Evolutionary conservation across 2,797 vertebrate genomes (phyloP), one percentile per base, ranked within the genome.

Genomic region (Sebastes wilsoni): DNA sequence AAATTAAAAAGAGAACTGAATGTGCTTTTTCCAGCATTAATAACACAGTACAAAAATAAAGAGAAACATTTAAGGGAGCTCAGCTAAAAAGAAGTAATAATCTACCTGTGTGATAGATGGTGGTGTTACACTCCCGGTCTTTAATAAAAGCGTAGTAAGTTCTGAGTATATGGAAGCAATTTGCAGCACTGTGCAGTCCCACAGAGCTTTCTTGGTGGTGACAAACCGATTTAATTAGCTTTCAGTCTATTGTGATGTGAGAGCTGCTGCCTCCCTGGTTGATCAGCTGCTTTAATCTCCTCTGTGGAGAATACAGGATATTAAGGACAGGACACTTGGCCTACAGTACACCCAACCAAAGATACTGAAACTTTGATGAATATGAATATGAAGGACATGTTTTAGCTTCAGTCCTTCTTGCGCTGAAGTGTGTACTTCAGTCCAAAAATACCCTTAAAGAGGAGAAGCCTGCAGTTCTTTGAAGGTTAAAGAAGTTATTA

Each of bases 151-250:
- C 66, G 76, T 80, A 60, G 64, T 85, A 55, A 9, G 12, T 64
- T 80, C 18, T 70, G 80, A 58, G 52, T 81, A 16, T 82, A 59
- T 74, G 52, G 61, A 2, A 23, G 46, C 14, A 69, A 23, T 61
- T 16, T 52, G 18, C 69, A 34, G 27, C 3, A 23, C 32, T 46
- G 49, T 30, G 46, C 30, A 55, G 61, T 55, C 78, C 84, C 79
- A 46, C 74, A 42, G 87, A 80, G 79, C 32, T 3, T 75, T 66
- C 67, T 6, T 55, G 4, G 28, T 36, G 68, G 83, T 88, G 89
- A 83, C 85, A 84, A 87, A 88, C 84, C 34, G 55, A 85, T 87
- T 82, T 87, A 89, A 91, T 92, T 84, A 92, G 76, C 73, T 87
- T 75, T 85, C 74, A 74, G 64, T 73, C 75, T 79, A 81, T 84